Base-by-base conservation (phyloP, 2,888 invertebrate species). In the Theodoxus fluviatilis region DNA sequence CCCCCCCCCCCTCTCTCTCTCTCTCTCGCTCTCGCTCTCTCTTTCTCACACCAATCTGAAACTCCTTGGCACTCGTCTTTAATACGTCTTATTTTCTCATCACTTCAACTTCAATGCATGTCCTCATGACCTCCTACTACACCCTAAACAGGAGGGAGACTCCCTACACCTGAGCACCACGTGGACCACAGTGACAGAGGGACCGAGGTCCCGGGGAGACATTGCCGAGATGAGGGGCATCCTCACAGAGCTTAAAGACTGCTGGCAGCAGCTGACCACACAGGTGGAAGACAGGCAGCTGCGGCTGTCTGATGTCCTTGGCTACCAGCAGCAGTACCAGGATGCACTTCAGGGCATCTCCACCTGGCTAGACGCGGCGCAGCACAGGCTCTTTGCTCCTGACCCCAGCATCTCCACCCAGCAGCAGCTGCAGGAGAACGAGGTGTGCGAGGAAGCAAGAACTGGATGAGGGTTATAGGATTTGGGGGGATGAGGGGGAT, bases 311-410 rank as follows among this genome's bases (percentile, higher is more conserved):
- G 75, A 79, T 55, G 78, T 79, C 15, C 72, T 83, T 22, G 78
- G 80, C 25, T 81, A 82, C 74, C 84, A 85, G 76, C 81, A 82
- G 74, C 79, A 79, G 59, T 84, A 82, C 73, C 82, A 83, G 73
- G 80, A 82, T 68, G 80, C 82, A 0, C 70, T 85, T 28, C 74
- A 79, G 35, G 78, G 78, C 68, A 79, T 85, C 37, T 84, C 84
- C 4, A 72, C 74, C 35, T 85, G 84, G 83, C 74, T 86, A 47
- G 85, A 86, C 72, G 72, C 79, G 9, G 79, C 83, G 1, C 83
- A 86, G 69, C 79, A 79, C 52, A 79, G 80, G 37, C 75, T 84
- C 63, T 79, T 80, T 57, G 71, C 78, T 65, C 75, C 78, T 52
- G 76, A 77, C 31, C 64, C 76, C 18, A 75, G 79, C 67, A 72